Evolutionary conservation across 2,888 invertebrate genomes (phyloP), one percentile per base, ranked within the genome.

Genomic region (Phyllotreta striolata): DNA sequence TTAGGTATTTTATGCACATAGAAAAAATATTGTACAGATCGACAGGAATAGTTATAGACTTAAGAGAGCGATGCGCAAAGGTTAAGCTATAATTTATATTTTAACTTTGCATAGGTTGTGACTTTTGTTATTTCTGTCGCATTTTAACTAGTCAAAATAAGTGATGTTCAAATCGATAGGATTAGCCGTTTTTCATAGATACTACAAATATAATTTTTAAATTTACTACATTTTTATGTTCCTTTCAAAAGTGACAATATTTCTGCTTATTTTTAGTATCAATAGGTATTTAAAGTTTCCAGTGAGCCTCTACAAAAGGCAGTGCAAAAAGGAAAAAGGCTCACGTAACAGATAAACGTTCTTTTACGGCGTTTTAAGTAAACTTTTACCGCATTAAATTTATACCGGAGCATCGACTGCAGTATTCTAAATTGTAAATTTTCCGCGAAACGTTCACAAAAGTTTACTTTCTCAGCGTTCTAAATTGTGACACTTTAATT

Each of bases 301-400:
- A 6, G 24, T 24, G 49, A 58, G 47, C 40, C 14, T 40, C 24
- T 40, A n/a, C 40, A 56, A 58, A 24, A 24, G 24, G 4, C 24
- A 24, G 49, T 35, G 1, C 12, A 14, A 47, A 47, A n/a, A 13
- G 12, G 12, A 43, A 6, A 43, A 9, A 43, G 12, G 12, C 9
- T n/a, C 43, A 9, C n/a, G 10, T 44, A 44, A 44, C 24, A 47
- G 47, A 47, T 47, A 47, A 47, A 47, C 34, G 14, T 12, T 47
- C 12, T 24, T 47, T 47, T 47, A 47, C 34, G 34, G 47, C 47
- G 24, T 14, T 47, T 47, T 47, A 47, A 24, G 24, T 47, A 47
- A 47, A 47, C 47, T 14, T 47, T 35, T 47, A 47, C 47, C 8
- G 47, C 47, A 47, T 47, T 47, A 47, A 47, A 47, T 47, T 47